Conservation (phyloP, 2,888 invertebrate genomes). For the Cataglyphis rosenhaueri region DNA sequence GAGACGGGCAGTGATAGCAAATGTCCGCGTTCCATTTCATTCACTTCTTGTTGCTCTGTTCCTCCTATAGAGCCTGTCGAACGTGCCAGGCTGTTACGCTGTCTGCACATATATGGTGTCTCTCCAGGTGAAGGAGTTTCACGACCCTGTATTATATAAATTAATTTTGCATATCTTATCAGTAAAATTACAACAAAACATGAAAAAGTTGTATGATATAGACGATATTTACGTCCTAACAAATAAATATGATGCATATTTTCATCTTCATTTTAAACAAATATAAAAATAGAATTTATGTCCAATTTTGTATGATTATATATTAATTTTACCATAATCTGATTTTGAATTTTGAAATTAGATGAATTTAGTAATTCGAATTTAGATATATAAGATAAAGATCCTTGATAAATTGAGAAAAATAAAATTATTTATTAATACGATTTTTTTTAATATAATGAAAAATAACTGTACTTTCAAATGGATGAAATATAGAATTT, state of each 20-base stretch:
- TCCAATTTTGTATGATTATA: conserved; percentile 2
- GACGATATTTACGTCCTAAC: neutral
- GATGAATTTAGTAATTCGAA: neutral
- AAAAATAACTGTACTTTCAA: conserved; percentile 49
- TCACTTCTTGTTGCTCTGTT: conserved; percentile 83
- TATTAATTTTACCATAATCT: neutral
- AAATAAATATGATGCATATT: neutral
- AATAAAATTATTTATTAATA: neutral
- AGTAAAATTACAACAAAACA: neutral
- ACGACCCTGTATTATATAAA: conserved; percentile 85
- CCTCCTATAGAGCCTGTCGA: conserved; percentile 79
- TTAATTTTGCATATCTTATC: conserved; percentile 24
- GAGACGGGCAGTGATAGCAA: conserved; percentile 80
- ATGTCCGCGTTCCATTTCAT: conserved; percentile 85
- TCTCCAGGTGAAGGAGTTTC: conserved; percentile 92
- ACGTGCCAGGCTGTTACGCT: conserved; percentile 90
- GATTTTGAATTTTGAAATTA: neutral
- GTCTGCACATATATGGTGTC: conserved; percentile 93
- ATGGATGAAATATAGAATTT: conserved; percentile 44
- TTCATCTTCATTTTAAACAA: neutral
- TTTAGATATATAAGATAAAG: neutral
- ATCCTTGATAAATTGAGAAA: neutral
- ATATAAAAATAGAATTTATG: neutral
- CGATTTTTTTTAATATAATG: neutral
- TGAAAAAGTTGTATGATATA: conserved; percentile 3